Evolutionary conservation across 2,888 invertebrate genomes (phyloP), one percentile per base, ranked within the genome.

Genomic region (Hypolimnas misippus): DNA sequence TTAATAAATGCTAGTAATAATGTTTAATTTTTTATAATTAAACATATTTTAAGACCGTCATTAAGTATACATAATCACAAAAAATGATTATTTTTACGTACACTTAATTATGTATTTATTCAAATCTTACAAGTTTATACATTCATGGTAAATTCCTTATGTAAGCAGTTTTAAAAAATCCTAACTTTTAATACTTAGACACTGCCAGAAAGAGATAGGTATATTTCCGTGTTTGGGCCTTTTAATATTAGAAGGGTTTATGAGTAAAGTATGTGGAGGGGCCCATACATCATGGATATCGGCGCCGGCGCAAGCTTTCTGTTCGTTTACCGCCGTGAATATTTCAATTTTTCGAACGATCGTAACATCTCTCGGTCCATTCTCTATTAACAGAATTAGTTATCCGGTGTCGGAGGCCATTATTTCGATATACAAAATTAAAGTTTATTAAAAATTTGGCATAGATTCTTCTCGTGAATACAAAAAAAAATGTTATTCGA

Each of bases 261-360:
- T 86, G 87, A 87, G 84, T 79, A 75, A 80, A 85, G 76, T 81
- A 76, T 82, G 83, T 84, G 82, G 87, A 68, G 80, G 82, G 84
- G 84, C 83, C 84, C 84, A 87, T 89, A 84, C 79, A 86, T 90
- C 89, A 90, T 78, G 77, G 74, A 61, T 68, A 74, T 70, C 84
- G 89, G 88, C 90, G 89, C 88, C 87, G 73, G 83, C 84, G 84
- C 86, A 83, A 75, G 79, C 78, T 81, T 76, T 81, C 78, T 73
- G 76, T 81, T 79, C 78, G 74, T 53, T 77, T 78, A 77, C 81
- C 79, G 79, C 77, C 67, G 78, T 76, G 80, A 82, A 77, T 79
- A 76, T 79, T 75, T 78, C 73, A 79, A 82, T 77, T 77, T 77
- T 75, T 74, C 74, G 75, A 74, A 68, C 70, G 70, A 67, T 71